A percentile compares a stretch with the other conserved stretches of the same genome.
Evolutionary conservation across 2,113 vertebrate genomes (phyloP).

Genomic region (Megaptera novaeangliae): DNA sequence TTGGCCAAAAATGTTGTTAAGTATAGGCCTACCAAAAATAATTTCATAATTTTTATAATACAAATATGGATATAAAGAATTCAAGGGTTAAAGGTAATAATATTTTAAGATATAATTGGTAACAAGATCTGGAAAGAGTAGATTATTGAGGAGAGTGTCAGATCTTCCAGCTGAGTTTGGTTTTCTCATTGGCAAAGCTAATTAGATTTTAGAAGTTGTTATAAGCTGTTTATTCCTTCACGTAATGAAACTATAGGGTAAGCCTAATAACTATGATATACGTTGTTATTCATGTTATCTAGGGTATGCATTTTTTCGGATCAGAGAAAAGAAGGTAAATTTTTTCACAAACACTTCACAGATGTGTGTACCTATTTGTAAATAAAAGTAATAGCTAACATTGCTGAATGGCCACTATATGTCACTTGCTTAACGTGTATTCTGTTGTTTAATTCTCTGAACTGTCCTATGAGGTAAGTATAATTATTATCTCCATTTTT

Average conservation of each 20-base stretch:
- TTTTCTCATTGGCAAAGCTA: slow-evolving; percentile 26
- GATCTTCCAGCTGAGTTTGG: not conserved
- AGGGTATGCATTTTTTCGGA: too few relatives aligned
- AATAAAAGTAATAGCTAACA: not conserved
- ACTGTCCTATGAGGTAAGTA: not conserved
- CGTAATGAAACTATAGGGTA: too few relatives aligned
- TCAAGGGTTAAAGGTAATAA: not conserved
- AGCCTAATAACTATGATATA: too few relatives aligned
- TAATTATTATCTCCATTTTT: not conserved
- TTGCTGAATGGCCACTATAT: not conserved
- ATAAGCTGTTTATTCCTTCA: too few relatives aligned
- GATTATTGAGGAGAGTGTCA: not conserved
- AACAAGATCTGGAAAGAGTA: not conserved
- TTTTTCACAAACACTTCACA: not conserved
- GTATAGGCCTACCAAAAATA: not conserved
- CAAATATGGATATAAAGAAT: not conserved
- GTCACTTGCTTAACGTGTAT: not conserved
- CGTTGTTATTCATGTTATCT: too few relatives aligned
- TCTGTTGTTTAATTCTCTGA: not conserved
- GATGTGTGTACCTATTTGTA: not conserved
- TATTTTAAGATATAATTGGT: not conserved
- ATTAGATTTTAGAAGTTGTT: slow-evolving; percentile 17
- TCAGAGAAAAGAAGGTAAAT: not conserved
- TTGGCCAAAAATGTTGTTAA: not conserved
- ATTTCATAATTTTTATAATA: not conserved